Base-by-base conservation (phyloP, 2,888 invertebrate genomes). In the Stenoptilia bipunctidactyla region DNA sequence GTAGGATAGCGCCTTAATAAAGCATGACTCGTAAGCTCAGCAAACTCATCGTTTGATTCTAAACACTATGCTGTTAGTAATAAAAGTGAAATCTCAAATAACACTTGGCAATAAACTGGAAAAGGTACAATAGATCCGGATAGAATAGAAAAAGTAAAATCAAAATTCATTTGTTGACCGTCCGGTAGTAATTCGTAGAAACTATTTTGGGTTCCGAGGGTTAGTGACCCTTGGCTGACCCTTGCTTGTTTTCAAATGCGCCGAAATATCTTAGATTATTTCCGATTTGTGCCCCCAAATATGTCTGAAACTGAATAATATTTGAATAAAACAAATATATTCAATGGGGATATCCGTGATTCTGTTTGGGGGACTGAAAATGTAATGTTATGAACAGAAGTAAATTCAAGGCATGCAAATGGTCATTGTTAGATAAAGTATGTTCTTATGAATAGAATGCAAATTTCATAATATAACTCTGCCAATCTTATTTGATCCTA, bases 151-250 rank as follows among this genome's bases (percentile, higher is more conserved):
- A 75, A 71, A 70, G 60, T 71, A 61, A 66, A 75, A 75, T 75
- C 74, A 70, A 73, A 79, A 79, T 79, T 79, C 75, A 77, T 76
- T 74, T 64, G 60, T 58, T 74, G 73, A 74, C 75, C 74, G 53
- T 47, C 46, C 55, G 61, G 52, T 56, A 65, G 71, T 74, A 75
- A 76, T 73, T 73, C 63, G 58, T 36, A 65, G 67, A 77, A 76
- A 74, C 79, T 79, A 79, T 79, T 80, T 69, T 73, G 62, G 73
- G 75, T 72, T 71, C 51, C 59, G 62, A 58, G 72, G 76, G 20
- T n/a, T 20, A 20, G 20, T 8, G 73, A 65, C 66, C 72, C 66
- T 56, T 55, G 51, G 62, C 61, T 56, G 51, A 20, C 20, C 48
- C 49, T 51, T 49, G 48, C 60, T 61, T 65, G 66, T 64, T 62